phyloP scores from a whole-genome alignment of 2,113 vertebrate species.

The Andinoacara biseriatus region DNA sequence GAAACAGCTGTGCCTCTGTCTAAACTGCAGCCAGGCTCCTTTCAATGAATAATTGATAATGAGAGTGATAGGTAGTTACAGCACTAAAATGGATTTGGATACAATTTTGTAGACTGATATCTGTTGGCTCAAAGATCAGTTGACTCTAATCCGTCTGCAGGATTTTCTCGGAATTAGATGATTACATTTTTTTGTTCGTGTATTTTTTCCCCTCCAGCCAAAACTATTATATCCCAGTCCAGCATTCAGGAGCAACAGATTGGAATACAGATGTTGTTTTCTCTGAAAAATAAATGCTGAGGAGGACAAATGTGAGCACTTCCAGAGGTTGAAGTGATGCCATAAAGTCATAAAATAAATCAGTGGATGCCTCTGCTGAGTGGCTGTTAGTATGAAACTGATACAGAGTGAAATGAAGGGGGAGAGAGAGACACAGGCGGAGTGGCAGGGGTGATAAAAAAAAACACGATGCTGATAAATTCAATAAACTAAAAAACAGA shows the following conservation, averaged over 20 bases:
- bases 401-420: not conserved
- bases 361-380: not conserved
- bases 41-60: not conserved
- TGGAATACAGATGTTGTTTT: not conserved
- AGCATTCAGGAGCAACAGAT: not conserved
- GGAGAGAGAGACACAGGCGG: not conserved
- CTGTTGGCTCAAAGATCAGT: not conserved
- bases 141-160: conserved; percentile 8
- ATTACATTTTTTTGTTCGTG: not conserved
- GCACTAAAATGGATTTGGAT: not conserved
- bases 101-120: not conserved
- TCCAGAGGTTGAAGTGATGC: not conserved
- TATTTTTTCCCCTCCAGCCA: not conserved
- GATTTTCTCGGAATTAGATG: not conserved
- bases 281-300: not conserved
- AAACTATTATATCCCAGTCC: not conserved
- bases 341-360: not conserved
- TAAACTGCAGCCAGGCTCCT: not conserved
- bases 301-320: not conserved
- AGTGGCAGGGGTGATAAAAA: not conserved
- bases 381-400: not conserved
- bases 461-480: not conserved
- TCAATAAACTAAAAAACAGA: not conserved
- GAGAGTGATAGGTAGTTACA: not conserved
- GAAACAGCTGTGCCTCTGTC: not conserved